Conservation (phyloP, 2,113 vertebrate genomes). For the Phycodurus eques region DNA sequence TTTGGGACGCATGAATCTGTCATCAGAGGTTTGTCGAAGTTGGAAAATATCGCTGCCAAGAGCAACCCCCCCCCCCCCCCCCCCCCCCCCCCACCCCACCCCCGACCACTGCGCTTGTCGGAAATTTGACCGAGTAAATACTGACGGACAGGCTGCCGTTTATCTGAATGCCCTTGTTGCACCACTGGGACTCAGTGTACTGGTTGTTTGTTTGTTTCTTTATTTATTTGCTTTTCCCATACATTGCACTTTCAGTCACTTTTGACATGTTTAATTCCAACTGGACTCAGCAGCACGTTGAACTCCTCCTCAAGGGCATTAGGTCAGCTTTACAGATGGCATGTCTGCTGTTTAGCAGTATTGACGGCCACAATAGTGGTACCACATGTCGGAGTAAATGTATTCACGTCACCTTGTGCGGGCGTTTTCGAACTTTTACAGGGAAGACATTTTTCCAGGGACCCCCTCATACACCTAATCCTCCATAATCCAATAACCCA, state of each 20-base stretch:
- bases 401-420: neutral
- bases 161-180: neutral
- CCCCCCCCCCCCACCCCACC: no score
- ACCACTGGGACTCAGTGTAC: neutral
- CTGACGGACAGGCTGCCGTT: neutral
- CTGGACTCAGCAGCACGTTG: no score
- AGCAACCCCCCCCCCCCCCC: neutral
- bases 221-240: neutral
- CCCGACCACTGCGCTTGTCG: neutral
- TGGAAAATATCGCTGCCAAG: neutral
- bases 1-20: neutral
- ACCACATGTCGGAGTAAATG: no score
- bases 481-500: no score
- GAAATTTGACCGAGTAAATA: neutral
- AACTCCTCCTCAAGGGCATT: no score
- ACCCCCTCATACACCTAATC: no score
- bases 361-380: no score
- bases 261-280: no score
- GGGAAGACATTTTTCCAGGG: no score
- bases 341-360: no score
- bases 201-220: neutral
- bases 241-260: no score
- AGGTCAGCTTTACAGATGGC: no score
- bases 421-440: neutral
- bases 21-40: neutral